Evolutionary conservation across 1,140 invertebrate species (phyloP).

Genomic region (Latrodectus geometricus): DNA sequence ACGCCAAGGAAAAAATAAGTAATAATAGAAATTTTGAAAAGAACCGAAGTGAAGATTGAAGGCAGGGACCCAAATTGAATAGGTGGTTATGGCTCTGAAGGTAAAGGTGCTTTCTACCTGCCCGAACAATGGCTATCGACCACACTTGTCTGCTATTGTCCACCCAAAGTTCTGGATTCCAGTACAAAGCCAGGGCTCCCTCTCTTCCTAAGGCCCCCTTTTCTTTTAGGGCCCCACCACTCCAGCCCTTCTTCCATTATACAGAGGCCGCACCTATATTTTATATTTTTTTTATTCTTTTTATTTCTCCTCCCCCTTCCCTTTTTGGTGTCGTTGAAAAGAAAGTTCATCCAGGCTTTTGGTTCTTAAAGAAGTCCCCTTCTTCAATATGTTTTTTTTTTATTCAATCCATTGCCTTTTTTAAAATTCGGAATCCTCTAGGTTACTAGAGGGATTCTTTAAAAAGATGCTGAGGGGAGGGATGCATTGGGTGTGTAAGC

Average conservation of each 20-base stretch:
- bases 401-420: not conserved
- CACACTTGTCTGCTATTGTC: constrained; percentile 53
- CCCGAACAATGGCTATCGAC: constrained; percentile 44
- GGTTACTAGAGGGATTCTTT: constrained; percentile 51
- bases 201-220: constrained; percentile 13
- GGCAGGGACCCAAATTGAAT: constrained; percentile 30
- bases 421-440: constrained; percentile 48
- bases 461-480: not conserved
- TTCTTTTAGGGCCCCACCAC: constrained; percentile 26
- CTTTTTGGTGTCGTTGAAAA: constrained; percentile 19
- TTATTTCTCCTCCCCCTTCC: constrained; percentile 30
- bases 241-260: constrained; percentile 40
- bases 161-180: constrained; percentile 26
- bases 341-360: constrained; percentile 53
- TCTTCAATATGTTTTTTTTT: constrained; percentile 2
- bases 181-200: constrained; percentile 23
- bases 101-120: constrained; percentile 52
- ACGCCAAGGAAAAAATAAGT: not conserved
- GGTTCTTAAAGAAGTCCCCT: constrained; percentile 26
- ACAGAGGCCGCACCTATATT: constrained; percentile 43
- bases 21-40: constrained; percentile 47
- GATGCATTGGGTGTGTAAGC: constrained; percentile 44
- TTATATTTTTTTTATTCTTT: constrained; percentile 43
- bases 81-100: constrained; percentile 48
- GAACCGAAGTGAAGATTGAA: constrained; percentile 29